A percentile compares a stretch with the other conserved stretches of the same genome.
phyloP scores from a whole-genome alignment of 2,888 invertebrate species.

The Macrostomum cliftonense region DNA sequence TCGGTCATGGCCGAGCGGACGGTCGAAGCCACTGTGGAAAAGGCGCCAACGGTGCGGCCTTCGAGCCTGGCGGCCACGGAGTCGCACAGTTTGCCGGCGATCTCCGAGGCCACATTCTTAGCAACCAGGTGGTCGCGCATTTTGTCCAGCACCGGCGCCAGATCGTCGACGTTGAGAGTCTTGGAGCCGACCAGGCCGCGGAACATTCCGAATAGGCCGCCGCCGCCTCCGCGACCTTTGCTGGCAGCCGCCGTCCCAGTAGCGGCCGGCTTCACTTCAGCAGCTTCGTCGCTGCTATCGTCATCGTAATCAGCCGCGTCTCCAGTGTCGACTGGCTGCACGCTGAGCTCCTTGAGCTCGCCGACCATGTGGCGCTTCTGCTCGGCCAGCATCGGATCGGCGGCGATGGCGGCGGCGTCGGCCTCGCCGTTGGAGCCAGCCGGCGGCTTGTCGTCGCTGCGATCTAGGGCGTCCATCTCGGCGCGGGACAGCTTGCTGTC shows the following conservation, averaged over 20 bases:
- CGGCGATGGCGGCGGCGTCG: not conserved
- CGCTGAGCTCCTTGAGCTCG: not conserved
- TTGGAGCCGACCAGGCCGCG: slow-evolving; percentile 51
- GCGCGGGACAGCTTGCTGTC: not conserved
- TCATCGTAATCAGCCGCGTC: not conserved
- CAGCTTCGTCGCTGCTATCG: slow-evolving; percentile 1
- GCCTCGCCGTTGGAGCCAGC: not conserved
- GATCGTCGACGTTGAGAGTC: slow-evolving; percentile 56
- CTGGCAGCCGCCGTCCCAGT: too few species aligned
- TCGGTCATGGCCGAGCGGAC: slow-evolving; percentile 72
- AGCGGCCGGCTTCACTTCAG: not conserved
- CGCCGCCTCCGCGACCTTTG: not conserved
- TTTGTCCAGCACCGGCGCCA: slow-evolving; percentile 71
- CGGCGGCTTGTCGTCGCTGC: not conserved
- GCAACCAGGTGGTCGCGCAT: slow-evolving; percentile 80
- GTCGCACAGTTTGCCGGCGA: slow-evolving; percentile 75
- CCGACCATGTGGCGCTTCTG: not conserved
- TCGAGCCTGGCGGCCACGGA: slow-evolving; percentile 72
- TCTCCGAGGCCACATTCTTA: slow-evolving; percentile 93
- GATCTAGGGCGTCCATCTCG: too few species aligned
- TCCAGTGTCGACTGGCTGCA: not conserved
- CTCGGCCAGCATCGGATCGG: not conserved
- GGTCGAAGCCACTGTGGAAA: slow-evolving; percentile 49
- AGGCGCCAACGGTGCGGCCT: slow-evolving; percentile 75
- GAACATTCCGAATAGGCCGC: slow-evolving; percentile 57